Evolutionary conservation across 2,113 vertebrate genomes (phyloP), one percentile per base, ranked within the genome.

Genomic region (Ctenodactylus gundi): DNA sequence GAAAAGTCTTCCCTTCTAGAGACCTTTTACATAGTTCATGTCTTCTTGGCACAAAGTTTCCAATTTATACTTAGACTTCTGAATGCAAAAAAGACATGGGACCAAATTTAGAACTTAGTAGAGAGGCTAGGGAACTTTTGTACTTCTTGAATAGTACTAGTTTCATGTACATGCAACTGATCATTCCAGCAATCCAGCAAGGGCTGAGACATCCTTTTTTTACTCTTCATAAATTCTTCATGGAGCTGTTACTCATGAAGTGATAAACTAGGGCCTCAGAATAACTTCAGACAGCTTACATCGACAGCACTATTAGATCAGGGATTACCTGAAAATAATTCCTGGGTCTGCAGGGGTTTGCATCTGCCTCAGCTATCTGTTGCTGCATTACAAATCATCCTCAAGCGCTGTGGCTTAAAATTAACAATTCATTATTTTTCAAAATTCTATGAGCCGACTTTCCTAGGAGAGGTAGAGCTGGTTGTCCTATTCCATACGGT

Each of bases 1-100:
- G 39, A 76, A 96, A 88, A 76, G 11, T 21, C 5, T 2, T 78
- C 18, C 36, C 27, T 65, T 51, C 49, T 55, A 72, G 60, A 91
- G 58, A 39, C 90, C 36, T 86, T 76, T 92, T 62, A 81, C 7
- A 84, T 2, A 91, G 65, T 36, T 34, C 44, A 62, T 34, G 41
- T 90, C 39, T 81, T 60, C 62, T 81, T 82, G 51, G 60, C 55
- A 93, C 49, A 88, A 83, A 78, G 1, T 85, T 13, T 46, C 65
- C 34, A 81, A 49, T 84, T 97, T 92, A 90, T 83, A 94, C 9
- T 92, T 3, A 2, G 87, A 95, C 89, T 29, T 72, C 80, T 44
- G 20, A 88, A 76, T 85, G 83, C 31, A 39, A 84, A 17, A 85
- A n/a, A n/a, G n/a, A 14, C 46, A 82, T 65, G 64, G 36, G 5